Percentiles rank a stretch among this genome's conserved stretches.
Conservation (phyloP, 1,140 invertebrate genomes). For the Ylistrum balloti region DNA sequence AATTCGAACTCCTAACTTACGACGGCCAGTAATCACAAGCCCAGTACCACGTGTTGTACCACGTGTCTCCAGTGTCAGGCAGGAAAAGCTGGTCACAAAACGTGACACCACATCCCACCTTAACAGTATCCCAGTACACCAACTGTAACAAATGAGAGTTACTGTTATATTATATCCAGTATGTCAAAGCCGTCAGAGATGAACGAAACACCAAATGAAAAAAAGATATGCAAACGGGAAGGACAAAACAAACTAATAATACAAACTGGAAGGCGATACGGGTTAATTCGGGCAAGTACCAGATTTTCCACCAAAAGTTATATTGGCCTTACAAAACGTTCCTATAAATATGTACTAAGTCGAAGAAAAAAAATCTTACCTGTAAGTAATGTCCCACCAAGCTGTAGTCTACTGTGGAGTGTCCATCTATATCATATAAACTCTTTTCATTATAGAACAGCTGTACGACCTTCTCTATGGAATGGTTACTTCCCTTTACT, state of each 20-base stretch:
- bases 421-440: constrained; percentile 9
- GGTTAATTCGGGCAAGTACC: no score
- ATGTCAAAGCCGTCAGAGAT: no score
- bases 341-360: no score
- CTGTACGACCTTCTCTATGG: constrained; percentile 20
- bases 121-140: not conserved
- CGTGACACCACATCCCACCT: constrained; percentile 29
- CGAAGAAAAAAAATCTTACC: no score
- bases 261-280: no score
- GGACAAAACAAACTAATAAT: not conserved
- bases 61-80: not conserved
- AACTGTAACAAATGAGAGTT: not conserved
- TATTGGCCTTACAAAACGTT: no score
- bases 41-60: constrained; percentile 46
- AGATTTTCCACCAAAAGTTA: no score
- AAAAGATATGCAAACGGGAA: no score
- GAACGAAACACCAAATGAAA: no score
- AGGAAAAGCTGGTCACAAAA: not conserved
- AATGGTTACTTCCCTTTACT: not conserved
- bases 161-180: not conserved
- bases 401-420: not conserved
- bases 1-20: no score
- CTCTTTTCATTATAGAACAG: constrained; percentile 46
- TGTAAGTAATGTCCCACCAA: constrained; percentile 50
- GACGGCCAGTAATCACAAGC: constrained; percentile 43